Conservation (phyloP, 2,888 invertebrate genomes). For the Philhelius pedissequus region DNA sequence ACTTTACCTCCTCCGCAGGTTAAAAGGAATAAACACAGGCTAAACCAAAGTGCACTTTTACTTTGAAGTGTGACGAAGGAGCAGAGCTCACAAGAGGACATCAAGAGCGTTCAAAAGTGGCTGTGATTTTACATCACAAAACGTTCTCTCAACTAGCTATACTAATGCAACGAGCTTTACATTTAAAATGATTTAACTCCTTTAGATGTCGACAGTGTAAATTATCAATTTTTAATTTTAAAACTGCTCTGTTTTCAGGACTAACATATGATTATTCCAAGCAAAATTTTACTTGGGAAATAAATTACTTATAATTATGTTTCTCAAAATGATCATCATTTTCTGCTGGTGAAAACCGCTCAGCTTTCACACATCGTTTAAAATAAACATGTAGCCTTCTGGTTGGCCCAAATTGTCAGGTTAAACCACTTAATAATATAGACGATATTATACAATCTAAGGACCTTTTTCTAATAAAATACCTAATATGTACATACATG, state of each 20-base stretch:
- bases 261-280: neutral
- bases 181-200: slow-evolving; percentile 32
- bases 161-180: neutral
- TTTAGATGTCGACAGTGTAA: neutral
- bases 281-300: slow-evolving; percentile 31
- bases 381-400: slow-evolving; percentile 11
- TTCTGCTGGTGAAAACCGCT: slow-evolving; percentile 43
- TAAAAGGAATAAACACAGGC: slow-evolving; percentile 61
- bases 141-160: slow-evolving; percentile 11
- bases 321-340: slow-evolving; percentile 33
- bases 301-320: slow-evolving; percentile 34
- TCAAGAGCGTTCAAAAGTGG: slow-evolving; percentile 53
- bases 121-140: slow-evolving; percentile 36
- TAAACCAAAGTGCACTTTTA: slow-evolving; percentile 45
- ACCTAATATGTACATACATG: too few relatives aligned
- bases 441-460: too few relatives aligned
- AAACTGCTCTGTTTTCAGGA: neutral
- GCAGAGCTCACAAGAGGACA: slow-evolving; percentile 52
- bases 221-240: neutral
- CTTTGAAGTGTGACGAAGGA: slow-evolving; percentile 55
- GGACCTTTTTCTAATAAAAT: too few relatives aligned
- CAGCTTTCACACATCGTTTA: slow-evolving; percentile 24
- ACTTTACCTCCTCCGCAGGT: slow-evolving; percentile 39
- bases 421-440: too few relatives aligned
- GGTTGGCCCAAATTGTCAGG: slow-evolving; percentile 12